Evolutionary conservation across 2,113 vertebrate species (phyloP).

Genomic region (Dasypus novemcinctus): DNA sequence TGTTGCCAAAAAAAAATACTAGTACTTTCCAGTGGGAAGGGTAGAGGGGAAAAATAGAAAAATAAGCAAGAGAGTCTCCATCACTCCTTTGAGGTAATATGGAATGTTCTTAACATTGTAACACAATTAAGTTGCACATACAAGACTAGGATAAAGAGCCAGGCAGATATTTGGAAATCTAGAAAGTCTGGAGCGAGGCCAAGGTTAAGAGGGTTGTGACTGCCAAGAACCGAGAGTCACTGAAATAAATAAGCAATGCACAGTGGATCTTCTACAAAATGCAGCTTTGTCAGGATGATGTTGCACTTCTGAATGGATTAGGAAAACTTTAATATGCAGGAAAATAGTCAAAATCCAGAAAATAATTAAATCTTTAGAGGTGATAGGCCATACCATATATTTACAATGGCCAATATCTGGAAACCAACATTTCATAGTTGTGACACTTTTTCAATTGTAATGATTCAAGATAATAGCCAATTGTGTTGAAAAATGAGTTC

Average conservation of each 20-base stretch:
- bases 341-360: not conserved
- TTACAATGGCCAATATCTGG: not conserved
- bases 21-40: not conserved
- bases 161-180: not conserved
- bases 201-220: no score
- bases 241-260: not conserved
- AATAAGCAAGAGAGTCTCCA: not conserved
- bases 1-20: not conserved
- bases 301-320: not conserved
- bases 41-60: not conserved
- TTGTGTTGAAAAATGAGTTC: not conserved
- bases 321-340: not conserved
- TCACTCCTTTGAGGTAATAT: not conserved
- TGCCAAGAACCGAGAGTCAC: not conserved
- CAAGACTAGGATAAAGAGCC: not conserved
- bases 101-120: not conserved
- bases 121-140: not conserved
- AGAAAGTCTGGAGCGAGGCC: not conserved
- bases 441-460: not conserved
- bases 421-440: not conserved
- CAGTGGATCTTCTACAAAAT: not conserved
- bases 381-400: not conserved
- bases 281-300: no score
- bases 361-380: not conserved
- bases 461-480: not conserved